Evolutionary conservation across 2,797 vertebrate species (phyloP), one percentile per base, ranked within the genome.

Genomic region (Eupleurogrammus muticus): DNA sequence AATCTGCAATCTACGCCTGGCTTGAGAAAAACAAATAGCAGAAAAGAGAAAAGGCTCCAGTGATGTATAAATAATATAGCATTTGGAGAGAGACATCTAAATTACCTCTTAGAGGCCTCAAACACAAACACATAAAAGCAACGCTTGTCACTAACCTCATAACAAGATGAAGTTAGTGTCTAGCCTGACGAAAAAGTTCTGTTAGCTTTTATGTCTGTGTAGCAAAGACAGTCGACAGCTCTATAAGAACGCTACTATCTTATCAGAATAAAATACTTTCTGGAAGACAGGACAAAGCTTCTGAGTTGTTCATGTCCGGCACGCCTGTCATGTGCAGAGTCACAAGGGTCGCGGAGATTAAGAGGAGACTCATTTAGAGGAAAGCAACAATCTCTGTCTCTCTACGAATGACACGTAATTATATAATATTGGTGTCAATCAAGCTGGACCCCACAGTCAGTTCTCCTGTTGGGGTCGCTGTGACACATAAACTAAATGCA

Each of bases 1-100:
- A 89, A 91, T 90, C 83, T 89, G 77, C 87, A 91, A 89, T 91
- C 88, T 86, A 80, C 38, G 77, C 50, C 59, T 66, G 85, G 75
- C 82, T 85, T 80, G 84, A 92, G 79, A 87, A 90, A 91, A 90
- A 89, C 82, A 84, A 87, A 88, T 81, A 79, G 77, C 64, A 78
- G 76, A 74, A 75, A 58, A 73, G 72, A 82, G 76, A 90, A 90
- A 84, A 77, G 78, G 86, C 83, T 81, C 71, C 78, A 81, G 76
- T 87, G 89, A 91, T 87, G 85, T 91, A 90, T 91, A 89, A 92
- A 91, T 90, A 90, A 92, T 87, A 85, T 75, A 79, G 67, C 81
- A 88, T 87, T 91, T 83, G 81, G 75, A 78, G 71, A 71, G 69
- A 88, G 89, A 89, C 89, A 79, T 82, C 71, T 81, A 86, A 91